These are phyloP conservation scores for Zapus hudsonius DNA, from an alignment of 2,113 vertebrate genomes.

Conservation along the genomic window DNA sequence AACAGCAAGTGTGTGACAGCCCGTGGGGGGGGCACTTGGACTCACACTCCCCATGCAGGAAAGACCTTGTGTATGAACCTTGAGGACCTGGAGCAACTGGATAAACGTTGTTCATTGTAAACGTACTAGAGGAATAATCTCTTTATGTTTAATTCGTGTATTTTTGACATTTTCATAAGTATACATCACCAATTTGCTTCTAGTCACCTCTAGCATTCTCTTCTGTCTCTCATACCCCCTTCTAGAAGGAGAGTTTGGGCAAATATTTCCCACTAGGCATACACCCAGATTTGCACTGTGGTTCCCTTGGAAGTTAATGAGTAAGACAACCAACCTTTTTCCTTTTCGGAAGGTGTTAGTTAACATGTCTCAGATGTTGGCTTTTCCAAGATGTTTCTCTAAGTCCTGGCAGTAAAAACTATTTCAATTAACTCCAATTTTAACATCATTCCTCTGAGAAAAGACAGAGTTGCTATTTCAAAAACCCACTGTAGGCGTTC, in stretches of 20 bases:
- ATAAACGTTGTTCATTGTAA: neutral
- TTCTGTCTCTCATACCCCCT: neutral
- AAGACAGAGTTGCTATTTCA: neutral
- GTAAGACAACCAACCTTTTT: neutral
- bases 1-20: neutral
- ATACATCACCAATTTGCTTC: too few species aligned
- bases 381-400: neutral
- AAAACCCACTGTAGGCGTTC: neutral
- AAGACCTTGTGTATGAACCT: neutral
- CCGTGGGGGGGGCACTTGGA: neutral
- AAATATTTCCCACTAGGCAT: neutral
- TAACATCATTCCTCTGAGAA: neutral
- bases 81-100: neutral
- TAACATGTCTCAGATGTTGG: neutral
- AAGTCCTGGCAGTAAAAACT: neutral
- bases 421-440: neutral
- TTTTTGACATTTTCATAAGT: neutral
- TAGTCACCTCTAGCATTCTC: neutral
- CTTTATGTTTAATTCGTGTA: neutral
- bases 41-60: neutral
- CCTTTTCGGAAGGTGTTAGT: neutral
- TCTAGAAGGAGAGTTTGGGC: neutral
- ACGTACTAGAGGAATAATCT: neutral
- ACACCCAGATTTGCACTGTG: neutral
- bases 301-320: neutral